Evolutionary conservation across 2,888 invertebrate genomes (phyloP).

Genomic region (Plebejus anna): DNA sequence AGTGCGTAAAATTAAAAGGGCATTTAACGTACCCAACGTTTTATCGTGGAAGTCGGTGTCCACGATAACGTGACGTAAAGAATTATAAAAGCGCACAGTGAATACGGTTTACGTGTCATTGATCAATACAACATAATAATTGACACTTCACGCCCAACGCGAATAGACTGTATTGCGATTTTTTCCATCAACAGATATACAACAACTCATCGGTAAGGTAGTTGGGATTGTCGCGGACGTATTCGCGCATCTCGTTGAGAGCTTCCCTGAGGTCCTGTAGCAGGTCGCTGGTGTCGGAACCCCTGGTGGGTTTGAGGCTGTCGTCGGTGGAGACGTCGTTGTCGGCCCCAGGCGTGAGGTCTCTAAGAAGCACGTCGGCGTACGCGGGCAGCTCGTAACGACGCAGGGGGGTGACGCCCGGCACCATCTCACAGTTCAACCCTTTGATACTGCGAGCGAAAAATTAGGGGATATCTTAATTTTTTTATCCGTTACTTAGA

Average conservation of each 20-base stretch:
- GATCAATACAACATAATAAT: no score
- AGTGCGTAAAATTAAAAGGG: no score
- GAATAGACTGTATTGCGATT: neutral
- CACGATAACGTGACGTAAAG: no score
- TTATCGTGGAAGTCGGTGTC: no score
- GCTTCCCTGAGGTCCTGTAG: conserved; percentile 35
- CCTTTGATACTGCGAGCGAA: conserved; percentile 43
- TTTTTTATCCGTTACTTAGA: no score
- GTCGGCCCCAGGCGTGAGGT: conserved; percentile 40
- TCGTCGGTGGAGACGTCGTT: conserved; percentile 27
- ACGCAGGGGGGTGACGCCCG: conserved; percentile 52
- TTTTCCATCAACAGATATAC: conserved; percentile 33
- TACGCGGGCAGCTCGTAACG: conserved; percentile 61
- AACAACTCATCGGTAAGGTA: conserved; percentile 55
- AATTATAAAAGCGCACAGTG: neutral
- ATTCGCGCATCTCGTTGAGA: conserved; percentile 35
- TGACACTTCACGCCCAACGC: neutral
- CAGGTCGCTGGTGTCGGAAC: conserved; percentile 9
- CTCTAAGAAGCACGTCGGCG: conserved; percentile 43
- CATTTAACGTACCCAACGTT: no score
- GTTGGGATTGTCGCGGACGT: conserved; percentile 45
- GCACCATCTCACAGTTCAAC: conserved; percentile 48
- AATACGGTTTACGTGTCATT: neutral
- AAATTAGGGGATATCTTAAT: neutral
- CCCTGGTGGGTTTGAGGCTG: conserved; percentile 2